Conservation (phyloP, 2,888 invertebrate species). For the Cetonia aurata region DNA sequence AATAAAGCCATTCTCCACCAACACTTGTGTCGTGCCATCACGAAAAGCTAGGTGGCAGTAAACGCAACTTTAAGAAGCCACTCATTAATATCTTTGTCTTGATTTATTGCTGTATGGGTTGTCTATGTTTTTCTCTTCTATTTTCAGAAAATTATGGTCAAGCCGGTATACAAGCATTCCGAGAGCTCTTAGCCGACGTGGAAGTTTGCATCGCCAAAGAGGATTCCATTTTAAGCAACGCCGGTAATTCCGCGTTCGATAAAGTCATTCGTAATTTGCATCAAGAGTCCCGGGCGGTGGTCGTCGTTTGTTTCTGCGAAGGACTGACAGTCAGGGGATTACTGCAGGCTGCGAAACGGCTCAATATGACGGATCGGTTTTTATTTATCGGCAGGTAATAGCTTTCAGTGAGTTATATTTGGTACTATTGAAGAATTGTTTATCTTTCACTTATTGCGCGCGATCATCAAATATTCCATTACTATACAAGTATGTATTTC, state of each 20-base stretch:
- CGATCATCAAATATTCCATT: background rate
- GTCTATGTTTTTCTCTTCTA: conserved; percentile 42
- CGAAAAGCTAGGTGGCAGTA: too few species aligned
- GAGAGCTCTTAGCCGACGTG: conserved; percentile 74
- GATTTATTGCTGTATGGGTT: too few species aligned
- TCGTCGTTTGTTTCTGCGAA: conserved; percentile 85
- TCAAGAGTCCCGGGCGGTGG: conserved; percentile 70
- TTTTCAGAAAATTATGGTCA: conserved; percentile 81
- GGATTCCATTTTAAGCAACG: conserved; percentile 74
- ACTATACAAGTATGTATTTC: too few species aligned
- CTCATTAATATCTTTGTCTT: too few species aligned
- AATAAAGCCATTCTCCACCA: too few species aligned
- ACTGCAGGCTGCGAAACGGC: conserved; percentile 72
- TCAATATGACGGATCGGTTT: conserved; percentile 72
- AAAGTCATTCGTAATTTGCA: conserved; percentile 70
- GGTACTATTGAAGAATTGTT: too few species aligned
- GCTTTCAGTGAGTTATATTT: too few species aligned
- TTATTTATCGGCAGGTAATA: conserved; percentile 77
- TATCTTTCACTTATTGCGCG: too few species aligned
- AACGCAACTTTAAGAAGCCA: too few species aligned
- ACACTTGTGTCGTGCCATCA: too few species aligned
- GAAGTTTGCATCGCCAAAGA: conserved; percentile 81
- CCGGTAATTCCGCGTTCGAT: conserved; percentile 71
- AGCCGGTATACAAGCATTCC: conserved; percentile 81
- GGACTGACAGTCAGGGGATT: conserved; percentile 78